These are phyloP conservation scores for Drosophila busckii DNA, from an alignment of 1,140 invertebrate genomes.

Conservation along the genomic window DNA sequence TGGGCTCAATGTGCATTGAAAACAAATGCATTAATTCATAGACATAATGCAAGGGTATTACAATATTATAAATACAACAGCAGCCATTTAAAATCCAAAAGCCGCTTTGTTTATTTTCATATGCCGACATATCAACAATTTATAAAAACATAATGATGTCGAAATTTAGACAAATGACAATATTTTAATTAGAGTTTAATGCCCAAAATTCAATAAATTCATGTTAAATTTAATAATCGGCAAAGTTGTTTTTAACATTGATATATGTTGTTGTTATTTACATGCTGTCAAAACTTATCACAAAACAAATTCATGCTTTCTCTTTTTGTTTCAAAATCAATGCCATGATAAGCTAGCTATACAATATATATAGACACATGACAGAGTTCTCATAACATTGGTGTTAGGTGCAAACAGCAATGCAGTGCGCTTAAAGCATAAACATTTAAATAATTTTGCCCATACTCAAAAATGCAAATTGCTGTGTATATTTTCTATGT, in stretches of 20 bases:
- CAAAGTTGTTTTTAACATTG: slow-evolving; percentile 26
- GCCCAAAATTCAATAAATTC: background rate
- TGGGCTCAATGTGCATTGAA: slow-evolving; percentile 14
- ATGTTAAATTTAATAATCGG: no score
- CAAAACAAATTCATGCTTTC: slow-evolving; percentile 49
- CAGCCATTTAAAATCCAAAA: background rate
- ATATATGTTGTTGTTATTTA: slow-evolving; percentile 30
- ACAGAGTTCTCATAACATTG: slow-evolving; percentile 12
- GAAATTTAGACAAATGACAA: no score
- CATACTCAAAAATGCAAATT: slow-evolving; percentile 54
- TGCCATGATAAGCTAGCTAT: slow-evolving; percentile 33
- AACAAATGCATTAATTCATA: slow-evolving; percentile 31
- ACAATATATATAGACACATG: slow-evolving; percentile 27
- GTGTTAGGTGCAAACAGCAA: slow-evolving; percentile 48
- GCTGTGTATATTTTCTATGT: background rate
- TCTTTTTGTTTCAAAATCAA: slow-evolving; percentile 58
- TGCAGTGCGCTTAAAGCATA: slow-evolving; percentile 49
- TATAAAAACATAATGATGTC: no score
- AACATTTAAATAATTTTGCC: slow-evolving; percentile 55
- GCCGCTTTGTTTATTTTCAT: no score
- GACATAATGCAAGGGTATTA: slow-evolving; percentile 28
- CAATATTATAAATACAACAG: slow-evolving; percentile 14
- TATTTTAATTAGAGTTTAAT: background rate
- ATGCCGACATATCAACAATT: no score
- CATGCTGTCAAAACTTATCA: slow-evolving; percentile 68